Percentiles rank a stretch among this genome's conserved stretches.
Evolutionary conservation across 2,113 vertebrate genomes (phyloP).

Genomic region (Cyprinodon tularosa): DNA sequence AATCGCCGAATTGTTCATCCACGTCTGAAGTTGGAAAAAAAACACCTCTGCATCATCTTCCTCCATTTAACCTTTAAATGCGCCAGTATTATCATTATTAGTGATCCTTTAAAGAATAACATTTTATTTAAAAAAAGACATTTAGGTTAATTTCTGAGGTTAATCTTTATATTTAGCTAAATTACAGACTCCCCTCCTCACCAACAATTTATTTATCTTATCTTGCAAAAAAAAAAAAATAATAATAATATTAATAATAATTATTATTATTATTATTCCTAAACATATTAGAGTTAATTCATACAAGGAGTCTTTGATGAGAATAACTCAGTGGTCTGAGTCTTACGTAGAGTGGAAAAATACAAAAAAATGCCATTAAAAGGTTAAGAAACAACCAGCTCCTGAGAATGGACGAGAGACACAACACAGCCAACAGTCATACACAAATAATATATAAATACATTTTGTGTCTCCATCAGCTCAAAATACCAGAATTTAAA

Average conservation of each 20-base stretch:
- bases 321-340: too few relatives aligned
- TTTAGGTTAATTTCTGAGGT: constrained; percentile 2
- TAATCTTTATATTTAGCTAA: background rate
- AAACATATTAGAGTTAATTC: constrained; percentile 8
- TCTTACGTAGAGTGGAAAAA: background rate
- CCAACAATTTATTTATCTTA: too few relatives aligned
- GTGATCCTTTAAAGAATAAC: background rate
- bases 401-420: background rate
- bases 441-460: background rate
- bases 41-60: background rate
- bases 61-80: constrained; percentile 9
- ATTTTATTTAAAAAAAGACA: constrained; percentile 24
- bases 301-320: background rate
- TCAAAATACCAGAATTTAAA: background rate
- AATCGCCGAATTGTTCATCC: background rate
- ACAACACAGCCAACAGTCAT: background rate
- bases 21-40: background rate
- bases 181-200: background rate
- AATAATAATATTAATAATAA: background rate
- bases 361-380: background rate
- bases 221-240: background rate
- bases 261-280: constrained; percentile 8
- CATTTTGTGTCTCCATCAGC: background rate
- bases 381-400: background rate
- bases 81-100: constrained; percentile 1